Percentiles rank a stretch among this genome's conserved stretches.
Evolutionary conservation across 92 coral and sea anemone genomes (phyloP).

Genomic region (Actinostola sp.): DNA sequence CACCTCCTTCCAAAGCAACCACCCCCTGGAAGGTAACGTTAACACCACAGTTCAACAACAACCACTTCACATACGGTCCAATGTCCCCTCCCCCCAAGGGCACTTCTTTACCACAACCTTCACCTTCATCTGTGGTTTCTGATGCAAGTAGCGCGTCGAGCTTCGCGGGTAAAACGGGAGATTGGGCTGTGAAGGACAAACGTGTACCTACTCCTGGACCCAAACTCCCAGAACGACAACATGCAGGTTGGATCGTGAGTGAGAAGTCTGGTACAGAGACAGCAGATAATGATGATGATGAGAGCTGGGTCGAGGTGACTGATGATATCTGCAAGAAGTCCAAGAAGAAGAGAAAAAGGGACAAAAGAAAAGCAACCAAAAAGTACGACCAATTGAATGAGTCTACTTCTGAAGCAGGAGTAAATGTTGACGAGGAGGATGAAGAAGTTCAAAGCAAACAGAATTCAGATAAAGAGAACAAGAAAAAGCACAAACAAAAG

Average conservation of each 20-base stretch:
- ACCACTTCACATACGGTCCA: constrained; percentile 70
- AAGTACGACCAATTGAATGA: constrained; percentile 41
- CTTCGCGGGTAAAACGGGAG: constrained; percentile 87
- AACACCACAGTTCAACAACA: constrained; percentile 34
- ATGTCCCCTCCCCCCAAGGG: constrained; percentile 88
- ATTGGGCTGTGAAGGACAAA: constrained; percentile 87
- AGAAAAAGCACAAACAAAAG: constrained; percentile 26
- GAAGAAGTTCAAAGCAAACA: constrained; percentile 41
- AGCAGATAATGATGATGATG: constrained; percentile 33
- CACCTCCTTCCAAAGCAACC: constrained; percentile 70
- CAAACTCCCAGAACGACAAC: constrained; percentile 95
- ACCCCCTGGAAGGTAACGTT: constrained; percentile 93
- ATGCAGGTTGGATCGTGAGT: constrained; percentile 95
- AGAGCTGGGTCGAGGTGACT: constrained; percentile 38
- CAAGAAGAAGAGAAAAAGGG: constrained; percentile 61
- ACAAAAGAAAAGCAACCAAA: constrained; percentile 42
- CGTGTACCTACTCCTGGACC: constrained; percentile 66
- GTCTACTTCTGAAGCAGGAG: constrained; percentile 6
- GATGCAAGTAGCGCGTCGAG: constrained; percentile 85
- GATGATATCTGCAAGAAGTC: constrained; percentile 18
- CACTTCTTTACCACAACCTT: constrained; percentile 64
- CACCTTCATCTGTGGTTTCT: constrained; percentile 85
- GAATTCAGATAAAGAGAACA: constrained; percentile 30
- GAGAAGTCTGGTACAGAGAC: constrained; percentile 42
- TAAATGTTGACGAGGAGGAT: constrained; percentile 15